Conservation (phyloP, 2,113 vertebrate species). For the Labeo catla region DNA sequence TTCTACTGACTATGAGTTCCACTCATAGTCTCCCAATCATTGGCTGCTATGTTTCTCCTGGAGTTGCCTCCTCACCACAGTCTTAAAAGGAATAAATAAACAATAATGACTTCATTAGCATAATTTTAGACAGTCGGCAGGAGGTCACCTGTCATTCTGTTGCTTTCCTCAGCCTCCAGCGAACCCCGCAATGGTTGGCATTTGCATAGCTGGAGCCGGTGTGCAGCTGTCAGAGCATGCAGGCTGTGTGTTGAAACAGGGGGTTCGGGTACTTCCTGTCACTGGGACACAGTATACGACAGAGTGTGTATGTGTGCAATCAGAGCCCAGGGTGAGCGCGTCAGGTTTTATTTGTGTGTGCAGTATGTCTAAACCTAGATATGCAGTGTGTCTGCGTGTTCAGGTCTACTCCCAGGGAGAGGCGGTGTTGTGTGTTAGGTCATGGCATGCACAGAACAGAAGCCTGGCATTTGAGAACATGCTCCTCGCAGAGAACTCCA, state of each 20-base stretch:
- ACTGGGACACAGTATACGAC: not conserved
- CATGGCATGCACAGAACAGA: slow-evolving; percentile 48
- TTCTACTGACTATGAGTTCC: not conserved
- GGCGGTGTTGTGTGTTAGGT: slow-evolving; percentile 38
- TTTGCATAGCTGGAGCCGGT: slow-evolving; percentile 46
- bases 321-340: not conserved
- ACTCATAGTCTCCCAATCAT: slow-evolving; percentile 2
- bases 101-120: slow-evolving; percentile 54
- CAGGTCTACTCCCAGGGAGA: slow-evolving; percentile 23
- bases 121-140: slow-evolving; percentile 48
- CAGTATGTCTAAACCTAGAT: not conserved
- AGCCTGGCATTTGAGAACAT: slow-evolving; percentile 56
- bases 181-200: slow-evolving; percentile 22
- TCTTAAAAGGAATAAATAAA: slow-evolving; percentile 48
- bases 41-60: slow-evolving; percentile 7
- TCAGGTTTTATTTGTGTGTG: slow-evolving; percentile 23
- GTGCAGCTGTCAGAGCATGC: slow-evolving; percentile 23
- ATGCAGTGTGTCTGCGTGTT: slow-evolving; percentile 8
- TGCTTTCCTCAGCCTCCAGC: slow-evolving; percentile 28
- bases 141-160: slow-evolving; percentile 57
- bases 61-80: not conserved
- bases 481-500: slow-evolving; percentile 32
- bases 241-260: slow-evolving; percentile 15
- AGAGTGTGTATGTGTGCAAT: not conserved
- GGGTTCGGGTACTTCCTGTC: slow-evolving; percentile 29